phyloP scores from a whole-genome alignment of 2,113 vertebrate species.

The Ciconia boyciana region DNA sequence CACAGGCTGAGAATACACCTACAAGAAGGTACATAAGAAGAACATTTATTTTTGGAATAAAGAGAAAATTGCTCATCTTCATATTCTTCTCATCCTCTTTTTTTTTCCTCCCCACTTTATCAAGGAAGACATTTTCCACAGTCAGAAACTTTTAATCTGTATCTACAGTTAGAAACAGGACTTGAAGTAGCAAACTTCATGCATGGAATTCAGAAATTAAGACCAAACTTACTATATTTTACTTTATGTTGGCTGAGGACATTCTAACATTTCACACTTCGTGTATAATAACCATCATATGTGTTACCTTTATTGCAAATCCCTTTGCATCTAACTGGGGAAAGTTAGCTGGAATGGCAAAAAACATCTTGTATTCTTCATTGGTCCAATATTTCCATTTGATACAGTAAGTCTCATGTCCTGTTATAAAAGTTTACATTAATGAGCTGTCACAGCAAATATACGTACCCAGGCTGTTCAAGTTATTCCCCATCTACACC shows the following conservation, averaged over 20 bases:
- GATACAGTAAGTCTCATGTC: constrained; percentile 69
- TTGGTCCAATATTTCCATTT: constrained; percentile 62
- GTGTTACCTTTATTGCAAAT: constrained; percentile 73
- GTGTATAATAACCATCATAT: not conserved
- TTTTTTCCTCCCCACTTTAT: not conserved
- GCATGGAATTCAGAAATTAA: not conserved
- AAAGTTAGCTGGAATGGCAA: constrained; percentile 47
- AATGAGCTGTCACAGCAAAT: not conserved
- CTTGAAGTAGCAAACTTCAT: not conserved
- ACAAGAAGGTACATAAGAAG: not conserved
- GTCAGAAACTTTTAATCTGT: not conserved
- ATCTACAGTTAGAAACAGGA: not conserved
- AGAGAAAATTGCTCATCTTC: not conserved
- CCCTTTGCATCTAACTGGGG: constrained; percentile 34
- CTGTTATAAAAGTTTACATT: constrained; percentile 51
- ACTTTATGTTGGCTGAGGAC: not conserved
- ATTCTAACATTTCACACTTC: not conserved
- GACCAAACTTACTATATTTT: not conserved
- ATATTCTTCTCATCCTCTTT: not conserved
- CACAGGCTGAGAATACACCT: constrained; percentile 76
- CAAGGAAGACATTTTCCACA: not conserved
- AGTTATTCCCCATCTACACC: not conserved
- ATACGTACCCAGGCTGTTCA: not conserved
- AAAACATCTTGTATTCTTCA: constrained; percentile 70
- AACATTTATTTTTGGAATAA: not conserved